These are phyloP conservation scores for Anisognathus igniventris DNA, from an alignment of 2,797 vertebrate genomes.

Conservation along the genomic window DNA sequence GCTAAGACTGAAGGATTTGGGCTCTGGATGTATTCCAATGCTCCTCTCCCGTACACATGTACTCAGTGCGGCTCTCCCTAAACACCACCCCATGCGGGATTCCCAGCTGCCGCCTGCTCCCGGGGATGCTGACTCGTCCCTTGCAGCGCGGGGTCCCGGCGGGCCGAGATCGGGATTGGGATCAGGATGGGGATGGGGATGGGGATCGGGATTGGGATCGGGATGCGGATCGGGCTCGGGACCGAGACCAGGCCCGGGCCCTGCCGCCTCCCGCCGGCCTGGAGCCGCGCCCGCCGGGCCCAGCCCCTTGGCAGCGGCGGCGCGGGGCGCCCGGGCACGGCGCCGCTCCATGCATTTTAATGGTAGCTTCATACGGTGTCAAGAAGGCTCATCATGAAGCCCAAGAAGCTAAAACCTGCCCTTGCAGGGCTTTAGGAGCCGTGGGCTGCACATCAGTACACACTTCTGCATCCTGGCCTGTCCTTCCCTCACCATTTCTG, in stretches of 20 bases:
- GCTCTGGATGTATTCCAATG: background rate
- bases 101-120: background rate
- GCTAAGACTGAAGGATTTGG: background rate
- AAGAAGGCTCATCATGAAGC: background rate
- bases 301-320: rapidly evolving
- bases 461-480: background rate
- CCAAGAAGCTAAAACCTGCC: background rate
- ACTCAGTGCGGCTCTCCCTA: background rate
- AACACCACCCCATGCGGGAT: rapidly evolving
- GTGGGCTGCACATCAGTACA: rapidly evolving
- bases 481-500: background rate
- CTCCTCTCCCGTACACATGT: background rate
- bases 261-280: background rate
- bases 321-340: rapidly evolving
- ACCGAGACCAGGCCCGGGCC: rapidly evolving
- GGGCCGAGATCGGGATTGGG: rapidly evolving
- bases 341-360: rapidly evolving
- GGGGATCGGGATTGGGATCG: rapidly evolving
- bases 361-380: rapidly evolving
- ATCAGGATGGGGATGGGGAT: rapidly evolving
- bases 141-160: rapidly evolving
- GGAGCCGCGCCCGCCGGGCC: background rate
- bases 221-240: rapidly evolving
- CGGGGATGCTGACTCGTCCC: rapidly evolving
- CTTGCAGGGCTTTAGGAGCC: background rate